Base-by-base conservation (phyloP, 2,113 vertebrate species). In the Carollia perspicillata region DNA sequence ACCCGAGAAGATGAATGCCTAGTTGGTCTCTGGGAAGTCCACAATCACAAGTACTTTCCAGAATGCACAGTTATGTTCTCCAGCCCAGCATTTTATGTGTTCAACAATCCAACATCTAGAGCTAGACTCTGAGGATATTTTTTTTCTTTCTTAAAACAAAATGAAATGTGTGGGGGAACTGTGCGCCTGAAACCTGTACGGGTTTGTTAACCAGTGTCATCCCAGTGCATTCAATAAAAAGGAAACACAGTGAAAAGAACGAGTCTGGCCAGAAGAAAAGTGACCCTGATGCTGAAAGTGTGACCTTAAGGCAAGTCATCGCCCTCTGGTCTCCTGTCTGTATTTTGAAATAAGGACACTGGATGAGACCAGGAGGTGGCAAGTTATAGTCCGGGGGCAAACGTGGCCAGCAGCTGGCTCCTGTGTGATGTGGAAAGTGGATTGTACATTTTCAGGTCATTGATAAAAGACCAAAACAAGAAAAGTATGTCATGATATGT, bases 381-480 rank as follows among this genome's bases (percentile, higher is more conserved):
- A 74, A 75, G 42, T 8, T 33, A 9, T 18, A 53, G 5, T 30
- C 20, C 40, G 6, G 16, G 5, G 30, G 13, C 72, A 94, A 65
- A 81, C 75, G 28, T 33, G 33, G 22, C 53, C 72, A 81, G 42
- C 23, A 20, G 3, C 79, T 66, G 63, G n/a, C 37, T 85, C 47
- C 42, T n/a, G 6, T 47, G 40, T 2, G 30, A 80, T 60, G 8
- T 58, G n/a, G 78, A 28, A 71, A 60, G 72, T 33, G 26, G 44
- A 16, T 74, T 80, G 49, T 63, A 49, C 26, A 33, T 63, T 37
- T 91, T n/a, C 33, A 89, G 84, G 30, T 35, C 44, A 77, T 65
- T 85, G 68, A 72, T 53, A 86, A 92, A 92, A 81, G 30, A 89
- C 63, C 16, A 44, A 84, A 95, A 83, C 74, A 37, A 91, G 69